Conservation (phyloP, 1,140 invertebrate species). For the Bombus turneri region DNA sequence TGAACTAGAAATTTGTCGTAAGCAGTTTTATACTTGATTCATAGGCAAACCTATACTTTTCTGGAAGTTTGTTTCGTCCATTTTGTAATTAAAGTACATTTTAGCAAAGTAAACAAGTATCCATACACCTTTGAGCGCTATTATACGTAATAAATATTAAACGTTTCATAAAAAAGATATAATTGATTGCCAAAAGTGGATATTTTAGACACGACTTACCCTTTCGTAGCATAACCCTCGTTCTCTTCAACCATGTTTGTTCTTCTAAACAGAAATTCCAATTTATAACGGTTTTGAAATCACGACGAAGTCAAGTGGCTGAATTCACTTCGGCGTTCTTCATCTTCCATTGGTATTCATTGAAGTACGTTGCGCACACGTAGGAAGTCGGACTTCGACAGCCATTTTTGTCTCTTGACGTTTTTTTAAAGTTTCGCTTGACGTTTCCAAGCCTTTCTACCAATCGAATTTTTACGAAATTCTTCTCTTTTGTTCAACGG, state of each 20-base stretch:
- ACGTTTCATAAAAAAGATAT: too few species aligned
- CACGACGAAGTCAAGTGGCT: conserved; percentile 6
- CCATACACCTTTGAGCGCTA: too few species aligned
- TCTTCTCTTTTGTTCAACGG: not conserved
- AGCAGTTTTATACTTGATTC: too few species aligned
- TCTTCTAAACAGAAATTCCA: not conserved
- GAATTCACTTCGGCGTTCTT: conserved; percentile 24
- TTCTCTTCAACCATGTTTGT: not conserved
- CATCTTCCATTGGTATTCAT: conserved; percentile 35
- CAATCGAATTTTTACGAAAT: too few species aligned
- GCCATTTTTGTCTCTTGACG: not conserved
- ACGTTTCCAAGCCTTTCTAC: not conserved
- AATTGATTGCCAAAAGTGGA: not conserved
- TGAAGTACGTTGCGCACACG: not conserved
- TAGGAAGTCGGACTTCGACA: not conserved
- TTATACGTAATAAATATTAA: too few species aligned
- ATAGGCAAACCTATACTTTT: too few species aligned
- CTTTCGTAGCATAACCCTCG: not conserved
- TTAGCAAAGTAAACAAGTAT: too few species aligned
- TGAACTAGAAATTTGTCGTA: not conserved
- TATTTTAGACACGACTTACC: not conserved
- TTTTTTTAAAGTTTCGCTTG: not conserved
- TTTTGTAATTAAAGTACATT: too few species aligned
- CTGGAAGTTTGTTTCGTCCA: too few species aligned
- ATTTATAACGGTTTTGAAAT: conserved; percentile 18